These are phyloP conservation scores for Hermaeophaga mercurialis DNA, from an alignment of 2,888 invertebrate genomes.

Conservation along the genomic window DNA sequence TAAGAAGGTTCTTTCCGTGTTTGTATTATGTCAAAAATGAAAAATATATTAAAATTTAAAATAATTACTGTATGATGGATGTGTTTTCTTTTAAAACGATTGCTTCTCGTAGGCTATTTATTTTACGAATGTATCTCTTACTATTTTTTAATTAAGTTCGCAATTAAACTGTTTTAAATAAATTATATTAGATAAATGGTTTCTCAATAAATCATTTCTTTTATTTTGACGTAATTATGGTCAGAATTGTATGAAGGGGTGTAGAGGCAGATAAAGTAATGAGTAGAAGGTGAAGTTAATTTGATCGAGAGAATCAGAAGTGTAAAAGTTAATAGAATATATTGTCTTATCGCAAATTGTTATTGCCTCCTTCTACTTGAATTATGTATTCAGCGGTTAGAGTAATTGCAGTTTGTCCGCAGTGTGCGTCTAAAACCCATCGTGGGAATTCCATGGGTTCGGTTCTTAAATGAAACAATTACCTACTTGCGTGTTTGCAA, in stretches of 20 bases:
- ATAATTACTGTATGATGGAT: background rate
- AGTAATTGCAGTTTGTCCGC: constrained; percentile 54
- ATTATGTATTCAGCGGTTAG: constrained; percentile 53
- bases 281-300: no score
- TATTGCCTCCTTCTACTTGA: constrained; percentile 43
- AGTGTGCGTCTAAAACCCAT: constrained; percentile 50
- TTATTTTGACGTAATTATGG: no score
- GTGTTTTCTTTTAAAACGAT: background rate
- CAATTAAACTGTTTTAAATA: no score
- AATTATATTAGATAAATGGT: no score
- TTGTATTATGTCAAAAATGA: background rate
- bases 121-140: no score
- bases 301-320: background rate
- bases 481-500: constrained; percentile 58
- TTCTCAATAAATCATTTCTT: no score
- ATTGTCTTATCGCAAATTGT: constrained; percentile 42
- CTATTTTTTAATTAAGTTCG: no score
- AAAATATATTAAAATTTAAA: background rate
- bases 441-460: constrained; percentile 55
- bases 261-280: no score
- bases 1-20: background rate
- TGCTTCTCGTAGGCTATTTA: background rate
- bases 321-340: constrained; percentile 36
- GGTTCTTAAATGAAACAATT: constrained; percentile 59
- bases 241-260: no score